Evolutionary conservation across 2,113 vertebrate species (phyloP), one percentile per base, ranked within the genome.

Genomic region (Corythaeola cristata): DNA sequence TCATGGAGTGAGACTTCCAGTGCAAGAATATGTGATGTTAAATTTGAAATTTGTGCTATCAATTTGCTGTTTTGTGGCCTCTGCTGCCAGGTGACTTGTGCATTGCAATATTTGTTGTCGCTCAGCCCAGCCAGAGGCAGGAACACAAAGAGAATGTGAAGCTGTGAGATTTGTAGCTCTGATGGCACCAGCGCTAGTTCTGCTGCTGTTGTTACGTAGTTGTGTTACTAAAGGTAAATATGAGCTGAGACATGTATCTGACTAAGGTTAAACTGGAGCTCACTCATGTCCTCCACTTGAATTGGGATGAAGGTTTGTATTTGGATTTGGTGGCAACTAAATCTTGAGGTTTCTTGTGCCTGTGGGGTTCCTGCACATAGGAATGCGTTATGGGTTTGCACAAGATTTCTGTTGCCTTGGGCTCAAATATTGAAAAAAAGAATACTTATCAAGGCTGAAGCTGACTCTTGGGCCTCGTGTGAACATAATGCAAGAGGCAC

Each of bases 1-100:
- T 85, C 30, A 9, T 17, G 50, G 56, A 60, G 28, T 37, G 44
- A 80, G 44, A 56, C 17, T 62, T 82, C 35, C 62, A 62, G 26
- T 56, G 32, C 37, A 68, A 91, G 55, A 66, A 19, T 12, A 12
- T 60, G 39, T 77, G 80, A 69, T 62, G 53, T 59, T 88, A 82
- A 86, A 80, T 62, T 88, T 90, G n/a, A 74, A 63, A 71, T 75
- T 60, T 76, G 12, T 83, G 24, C 30, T 93, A 83, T 23, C 12
- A n/a, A 3, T 72, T 88, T 88, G 18, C 37, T 82, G 32, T 91
- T 93, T 39, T 1, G 2, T 30, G 28, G 7, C 50, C 1, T 1
- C 37, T 78, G 28, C 50, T 88, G 62, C 56, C 39, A 52, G 10
- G 32, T 55, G 9, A 9, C 12, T 68, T 2, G 1, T 59, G 20